Evolutionary conservation across 2,113 vertebrate genomes (phyloP).

Genomic region (Xerus inauris): DNA sequence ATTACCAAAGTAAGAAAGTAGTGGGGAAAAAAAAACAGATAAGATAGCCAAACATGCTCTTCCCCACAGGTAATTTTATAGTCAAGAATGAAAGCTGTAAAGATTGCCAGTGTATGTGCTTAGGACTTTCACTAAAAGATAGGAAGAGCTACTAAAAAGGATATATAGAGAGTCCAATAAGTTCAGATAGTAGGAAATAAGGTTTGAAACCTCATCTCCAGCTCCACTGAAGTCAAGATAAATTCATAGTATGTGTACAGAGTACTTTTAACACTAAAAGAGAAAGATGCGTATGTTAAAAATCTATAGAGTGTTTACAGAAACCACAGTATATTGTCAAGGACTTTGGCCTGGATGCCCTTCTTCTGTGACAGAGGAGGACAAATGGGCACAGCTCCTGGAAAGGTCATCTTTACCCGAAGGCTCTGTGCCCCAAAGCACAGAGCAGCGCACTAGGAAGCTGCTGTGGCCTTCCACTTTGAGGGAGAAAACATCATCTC

Average conservation of each 20-base stretch:
- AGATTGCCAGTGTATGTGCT: not conserved
- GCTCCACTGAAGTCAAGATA: slow-evolving; percentile 51
- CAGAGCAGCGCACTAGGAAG: not conserved
- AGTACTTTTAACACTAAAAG: slow-evolving; percentile 36
- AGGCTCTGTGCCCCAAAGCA: not conserved
- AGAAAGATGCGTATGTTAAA: slow-evolving; percentile 49
- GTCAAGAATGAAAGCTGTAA: slow-evolving; percentile 27
- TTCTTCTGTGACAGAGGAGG: not conserved
- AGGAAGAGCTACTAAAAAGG: slow-evolving; percentile 54
- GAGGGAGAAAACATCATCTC: not conserved
- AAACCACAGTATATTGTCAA: slow-evolving; percentile 26
- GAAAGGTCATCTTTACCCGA: not conserved
- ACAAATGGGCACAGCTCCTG: not conserved
- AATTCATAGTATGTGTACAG: not conserved
- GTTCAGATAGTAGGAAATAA: slow-evolving; percentile 23
- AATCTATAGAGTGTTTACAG: slow-evolving; percentile 31
- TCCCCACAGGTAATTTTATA: slow-evolving; percentile 38
- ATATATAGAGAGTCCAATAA: slow-evolving; percentile 18
- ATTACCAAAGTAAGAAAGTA: not conserved
- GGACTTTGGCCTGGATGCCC: not conserved
- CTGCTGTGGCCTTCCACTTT: too few relatives aligned
- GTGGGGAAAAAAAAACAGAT: not conserved
- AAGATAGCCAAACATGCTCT: not conserved
- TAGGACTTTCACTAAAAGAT: not conserved
- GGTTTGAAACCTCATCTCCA: slow-evolving; percentile 24